Conservation (phyloP, 35 echinoderm and acorn worm species). For the Diadema setosum region DNA sequence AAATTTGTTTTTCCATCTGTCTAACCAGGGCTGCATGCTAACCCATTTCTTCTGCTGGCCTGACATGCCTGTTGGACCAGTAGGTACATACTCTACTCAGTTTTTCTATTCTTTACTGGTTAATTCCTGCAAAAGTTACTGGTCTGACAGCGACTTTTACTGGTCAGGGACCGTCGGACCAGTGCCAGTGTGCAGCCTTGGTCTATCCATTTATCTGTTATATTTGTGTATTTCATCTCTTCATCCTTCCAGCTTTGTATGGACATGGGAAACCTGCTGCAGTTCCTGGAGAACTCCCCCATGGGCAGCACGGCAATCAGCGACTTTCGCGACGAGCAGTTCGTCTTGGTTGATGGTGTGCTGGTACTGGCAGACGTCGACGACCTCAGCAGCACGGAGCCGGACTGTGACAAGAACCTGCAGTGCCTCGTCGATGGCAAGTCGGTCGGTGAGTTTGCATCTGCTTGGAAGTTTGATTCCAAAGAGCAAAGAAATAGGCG, state of each 20-base stretch:
- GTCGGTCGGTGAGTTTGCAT: conserved; percentile 24
- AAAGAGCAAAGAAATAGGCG: too few relatives aligned
- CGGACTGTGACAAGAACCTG: conserved; percentile 63
- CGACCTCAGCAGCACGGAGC: conserved; percentile 74
- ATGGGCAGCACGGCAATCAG: conserved; percentile 80
- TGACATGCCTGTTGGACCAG: too few relatives aligned
- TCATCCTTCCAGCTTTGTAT: conserved; percentile 31
- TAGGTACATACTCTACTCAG: neutral
- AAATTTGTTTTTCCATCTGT: neutral
- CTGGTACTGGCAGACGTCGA: conserved; percentile 89
- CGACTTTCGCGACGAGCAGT: conserved; percentile 85
- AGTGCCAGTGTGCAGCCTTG: too few relatives aligned
- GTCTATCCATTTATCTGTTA: neutral
- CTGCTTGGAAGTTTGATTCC: too few relatives aligned
- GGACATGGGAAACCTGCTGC: conserved; percentile 45
- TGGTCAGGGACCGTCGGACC: too few relatives aligned
- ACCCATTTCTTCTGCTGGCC: too few relatives aligned
- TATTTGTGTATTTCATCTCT: neutral
- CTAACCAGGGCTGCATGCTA: too few relatives aligned
- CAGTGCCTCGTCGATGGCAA: conserved; percentile 53
- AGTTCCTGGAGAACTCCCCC: conserved; percentile 69
- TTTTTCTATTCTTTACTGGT: too few relatives aligned
- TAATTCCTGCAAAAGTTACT: too few relatives aligned
- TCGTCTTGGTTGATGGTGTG: conserved; percentile 56
- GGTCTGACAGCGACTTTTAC: too few relatives aligned